Conservation (phyloP, 2,113 vertebrate genomes). For the Cromileptes altivelis region DNA sequence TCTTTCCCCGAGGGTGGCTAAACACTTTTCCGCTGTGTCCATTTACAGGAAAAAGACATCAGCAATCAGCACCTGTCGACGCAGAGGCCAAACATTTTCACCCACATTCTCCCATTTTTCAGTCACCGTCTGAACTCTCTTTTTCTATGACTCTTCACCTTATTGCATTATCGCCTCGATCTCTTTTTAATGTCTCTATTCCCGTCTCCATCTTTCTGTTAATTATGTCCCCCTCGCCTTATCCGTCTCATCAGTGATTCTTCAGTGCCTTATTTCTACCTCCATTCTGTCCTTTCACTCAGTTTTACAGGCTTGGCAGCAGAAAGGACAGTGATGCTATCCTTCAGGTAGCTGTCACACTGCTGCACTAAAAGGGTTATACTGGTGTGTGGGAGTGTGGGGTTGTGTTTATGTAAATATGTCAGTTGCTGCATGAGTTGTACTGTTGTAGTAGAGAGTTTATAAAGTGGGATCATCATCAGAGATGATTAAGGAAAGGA, state of each 20-base stretch:
- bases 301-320: slow-evolving; percentile 28
- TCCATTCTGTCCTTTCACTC: slow-evolving; percentile 11
- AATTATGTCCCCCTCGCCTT: slow-evolving; percentile 4
- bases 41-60: slow-evolving; percentile 54
- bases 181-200: slow-evolving; percentile 2
- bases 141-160: neutral
- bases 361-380: slow-evolving; percentile 22
- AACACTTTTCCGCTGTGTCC: slow-evolving; percentile 28
- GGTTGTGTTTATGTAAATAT: slow-evolving; percentile 21
- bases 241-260: slow-evolving; percentile 19
- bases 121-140: neutral
- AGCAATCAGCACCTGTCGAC: slow-evolving; percentile 56
- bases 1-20: slow-evolving; percentile 25
- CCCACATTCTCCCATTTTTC: slow-evolving; percentile 20
- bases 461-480: neutral
- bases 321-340: slow-evolving; percentile 16
- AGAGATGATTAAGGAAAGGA: neutral
- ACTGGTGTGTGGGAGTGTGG: neutral
- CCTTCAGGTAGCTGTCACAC: slow-evolving; percentile 39
- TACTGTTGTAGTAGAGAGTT: neutral
- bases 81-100: slow-evolving; percentile 39
- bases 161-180: slow-evolving; percentile 19
- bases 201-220: slow-evolving; percentile 1
- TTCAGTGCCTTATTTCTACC: slow-evolving; percentile 1
- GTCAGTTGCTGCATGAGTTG: neutral